Evolutionary conservation across 2,797 vertebrate genomes (phyloP).

Genomic region (Lagocephalus sceleratus): DNA sequence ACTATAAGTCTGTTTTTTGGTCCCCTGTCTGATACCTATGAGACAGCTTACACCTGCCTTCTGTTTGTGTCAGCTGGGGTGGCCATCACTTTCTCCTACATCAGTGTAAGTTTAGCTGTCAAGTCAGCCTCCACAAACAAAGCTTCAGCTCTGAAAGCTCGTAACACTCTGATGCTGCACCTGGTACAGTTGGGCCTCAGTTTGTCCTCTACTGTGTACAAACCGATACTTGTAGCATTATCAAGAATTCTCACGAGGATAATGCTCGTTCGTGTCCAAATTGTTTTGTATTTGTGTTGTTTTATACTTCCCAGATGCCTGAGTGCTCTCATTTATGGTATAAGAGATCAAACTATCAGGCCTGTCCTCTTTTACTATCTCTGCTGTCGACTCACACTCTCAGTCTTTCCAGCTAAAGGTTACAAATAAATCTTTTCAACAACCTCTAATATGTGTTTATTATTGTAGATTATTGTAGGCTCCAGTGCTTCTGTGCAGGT

Average conservation of each 20-base stretch:
- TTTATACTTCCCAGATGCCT: constrained; percentile 41
- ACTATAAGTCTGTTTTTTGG: neutral
- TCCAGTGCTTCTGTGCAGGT: too few species aligned
- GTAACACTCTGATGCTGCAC: too few species aligned
- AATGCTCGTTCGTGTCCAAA: neutral
- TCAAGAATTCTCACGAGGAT: neutral
- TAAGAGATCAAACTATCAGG: constrained; percentile 47
- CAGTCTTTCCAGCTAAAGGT: neutral
- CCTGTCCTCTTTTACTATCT: constrained; percentile 27
- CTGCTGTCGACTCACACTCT: constrained; percentile 1
- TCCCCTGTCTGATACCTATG: too few species aligned
- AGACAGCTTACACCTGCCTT: too few species aligned
- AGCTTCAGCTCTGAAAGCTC: too few species aligned
- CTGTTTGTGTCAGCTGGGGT: too few species aligned
- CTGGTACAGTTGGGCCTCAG: too few species aligned
- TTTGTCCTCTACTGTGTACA: constrained; percentile 13
- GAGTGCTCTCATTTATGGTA: constrained; percentile 47
- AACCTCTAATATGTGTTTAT: neutral
- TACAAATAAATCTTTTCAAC: neutral
- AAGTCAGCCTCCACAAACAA: too few species aligned
- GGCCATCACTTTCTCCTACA: too few species aligned
- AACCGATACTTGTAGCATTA: neutral
- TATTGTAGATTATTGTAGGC: too few species aligned
- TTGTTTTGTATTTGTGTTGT: neutral
- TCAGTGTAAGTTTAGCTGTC: too few species aligned